Base-by-base conservation (phyloP, 2,797 vertebrate genomes). In the Poecile montanus region DNA sequence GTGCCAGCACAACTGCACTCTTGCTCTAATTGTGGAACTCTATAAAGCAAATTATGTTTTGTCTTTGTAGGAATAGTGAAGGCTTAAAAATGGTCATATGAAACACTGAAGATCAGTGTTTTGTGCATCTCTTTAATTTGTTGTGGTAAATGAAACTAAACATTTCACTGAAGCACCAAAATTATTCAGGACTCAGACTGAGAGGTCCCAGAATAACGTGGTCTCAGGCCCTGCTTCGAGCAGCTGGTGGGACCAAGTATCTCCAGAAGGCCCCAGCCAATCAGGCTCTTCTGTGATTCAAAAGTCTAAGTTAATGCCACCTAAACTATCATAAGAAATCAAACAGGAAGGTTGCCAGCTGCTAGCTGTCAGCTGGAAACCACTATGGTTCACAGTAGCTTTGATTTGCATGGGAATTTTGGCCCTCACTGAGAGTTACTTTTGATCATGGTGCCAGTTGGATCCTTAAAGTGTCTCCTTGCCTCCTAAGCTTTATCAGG, bases 221-320 rank as follows among this genome's bases (percentile, higher is more conserved):
- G 19, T 22, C 40, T 42, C 8, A 3, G 26, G 5, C 16, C 19
- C 30, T 58, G 22, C 50, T 61, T 78, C 0, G 0, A 60, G 45
- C 38, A 60, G 60, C 13, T 44, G 26, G 7, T 78, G 27, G 15
- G 42, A 68, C 16, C 21, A 54, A 25, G 3, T 44, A 34, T 9
- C 13, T 75, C 23, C 51, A 63, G 51, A 87, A 68, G 29, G n/a
- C 5, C 8, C 1, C 1, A 21, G 26, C 51, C 30, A 62, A 26
- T 5, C 3, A 7, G 16, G 22, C 22, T 40, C 19, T 53, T 57
- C 40, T 50, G 14, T 79, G 38, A 7, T 72, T 78, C 48, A 9
- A 8, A 27, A 20, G 20, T 74, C 36, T 27, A 25, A 45, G 30
- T 54, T 63, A 58, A 62, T 38, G 29, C 25, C 34, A 57, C 21